Conservation (phyloP, 2,888 invertebrate species). For the Helleia helle region DNA sequence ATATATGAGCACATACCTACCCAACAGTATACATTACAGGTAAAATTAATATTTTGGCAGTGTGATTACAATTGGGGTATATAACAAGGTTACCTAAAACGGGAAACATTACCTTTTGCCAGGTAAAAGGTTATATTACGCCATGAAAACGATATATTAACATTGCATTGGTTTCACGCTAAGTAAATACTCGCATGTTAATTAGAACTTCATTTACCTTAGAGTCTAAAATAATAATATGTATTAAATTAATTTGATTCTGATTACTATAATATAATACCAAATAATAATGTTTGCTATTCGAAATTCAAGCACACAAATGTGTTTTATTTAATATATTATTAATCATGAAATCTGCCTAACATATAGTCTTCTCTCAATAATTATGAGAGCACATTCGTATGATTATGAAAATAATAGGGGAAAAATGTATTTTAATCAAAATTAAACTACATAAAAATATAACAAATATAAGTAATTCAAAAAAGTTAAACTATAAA, state of each 20-base stretch:
- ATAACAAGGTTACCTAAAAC: conserved; percentile 12
- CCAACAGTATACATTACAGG: neutral
- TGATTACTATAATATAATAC: no score
- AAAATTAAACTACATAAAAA: no score
- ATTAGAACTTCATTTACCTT: conserved; percentile 17
- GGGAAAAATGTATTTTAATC: no score
- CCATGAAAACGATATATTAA: conserved; percentile 13
- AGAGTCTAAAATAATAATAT: conserved; percentile 11
- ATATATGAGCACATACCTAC: neutral
- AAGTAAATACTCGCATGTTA: conserved; percentile 17
- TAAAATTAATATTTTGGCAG: neutral
- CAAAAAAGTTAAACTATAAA: neutral
- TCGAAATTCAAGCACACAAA: no score
- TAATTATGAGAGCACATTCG: no score
- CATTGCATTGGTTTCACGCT: conserved; percentile 16
- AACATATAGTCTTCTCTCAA: no score
- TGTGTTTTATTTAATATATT: no score
- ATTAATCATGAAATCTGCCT: no score
- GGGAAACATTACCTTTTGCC: conserved; percentile 12
- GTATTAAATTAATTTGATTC: neutral
- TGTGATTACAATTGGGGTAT: conserved; percentile 7
- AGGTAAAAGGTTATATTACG: no score
- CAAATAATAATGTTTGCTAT: no score
- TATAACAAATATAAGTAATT: no score
- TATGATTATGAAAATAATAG: no score